Evolutionary conservation across 2,888 invertebrate genomes (phyloP).

Genomic region (Spialia ferax): DNA sequence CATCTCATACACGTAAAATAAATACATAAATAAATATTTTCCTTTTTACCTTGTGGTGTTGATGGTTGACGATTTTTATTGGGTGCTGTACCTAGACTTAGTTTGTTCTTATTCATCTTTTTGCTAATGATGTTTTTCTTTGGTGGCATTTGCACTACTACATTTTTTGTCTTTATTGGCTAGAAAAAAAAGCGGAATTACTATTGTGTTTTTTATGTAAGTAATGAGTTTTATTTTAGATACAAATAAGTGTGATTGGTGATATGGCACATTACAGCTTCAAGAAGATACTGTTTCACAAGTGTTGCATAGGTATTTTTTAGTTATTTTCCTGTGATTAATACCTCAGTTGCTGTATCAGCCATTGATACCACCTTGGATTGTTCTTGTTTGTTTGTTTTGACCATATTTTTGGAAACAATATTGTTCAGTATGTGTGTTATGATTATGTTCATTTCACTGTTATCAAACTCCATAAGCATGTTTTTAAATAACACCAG

Average conservation of each 20-base stretch:
- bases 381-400: constrained; percentile 46
- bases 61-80: constrained; percentile 53
- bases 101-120: constrained; percentile 54
- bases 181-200: constrained; percentile 16
- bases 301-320: too few species aligned
- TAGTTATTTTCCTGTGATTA: neutral
- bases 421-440: constrained; percentile 70
- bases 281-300: too few species aligned
- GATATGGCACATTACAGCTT: too few species aligned
- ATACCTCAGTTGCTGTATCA: constrained; percentile 68
- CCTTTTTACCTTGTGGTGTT: constrained; percentile 55
- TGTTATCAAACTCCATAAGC: constrained; percentile 68
- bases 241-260: too few species aligned
- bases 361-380: constrained; percentile 52
- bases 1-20: neutral
- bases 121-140: constrained; percentile 49
- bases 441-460: constrained; percentile 70
- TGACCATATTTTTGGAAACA: constrained; percentile 55
- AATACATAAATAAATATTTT: neutral
- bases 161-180: constrained; percentile 62
- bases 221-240: too few species aligned
- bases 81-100: constrained; percentile 49
- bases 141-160: constrained; percentile 59
- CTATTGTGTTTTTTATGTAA: neutral
- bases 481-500: constrained; percentile 63